These are phyloP conservation scores for Eupithecia exiguata DNA, from an alignment of 2,888 invertebrate species.

Conservation along the genomic window DNA sequence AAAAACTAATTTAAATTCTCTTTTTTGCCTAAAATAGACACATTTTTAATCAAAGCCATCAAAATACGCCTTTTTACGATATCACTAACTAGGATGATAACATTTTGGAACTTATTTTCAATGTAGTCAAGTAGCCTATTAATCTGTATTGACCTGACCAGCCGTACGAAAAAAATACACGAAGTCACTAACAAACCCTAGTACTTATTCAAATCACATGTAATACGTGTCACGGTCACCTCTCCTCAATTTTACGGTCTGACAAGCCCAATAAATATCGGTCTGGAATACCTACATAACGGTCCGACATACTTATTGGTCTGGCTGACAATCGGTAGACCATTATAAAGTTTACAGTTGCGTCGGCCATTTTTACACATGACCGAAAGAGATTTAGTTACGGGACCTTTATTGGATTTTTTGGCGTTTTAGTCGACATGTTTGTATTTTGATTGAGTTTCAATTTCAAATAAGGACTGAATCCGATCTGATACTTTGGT, in stretches of 20 bases:
- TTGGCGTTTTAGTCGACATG: neutral
- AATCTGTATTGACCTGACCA: too few relatives aligned
- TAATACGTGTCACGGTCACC: constrained; percentile 19
- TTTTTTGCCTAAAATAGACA: too few relatives aligned
- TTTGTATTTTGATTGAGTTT: constrained; percentile 4
- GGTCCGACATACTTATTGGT: constrained; percentile 18
- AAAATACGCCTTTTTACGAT: too few relatives aligned
- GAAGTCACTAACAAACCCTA: too few relatives aligned
- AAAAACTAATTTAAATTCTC: too few relatives aligned
- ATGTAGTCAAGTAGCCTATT: too few relatives aligned
- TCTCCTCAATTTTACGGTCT: constrained; percentile 26
- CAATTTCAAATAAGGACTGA: neutral
- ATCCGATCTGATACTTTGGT: neutral
- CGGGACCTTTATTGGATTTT: constrained; percentile 2
- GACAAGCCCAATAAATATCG: constrained; percentile 15
- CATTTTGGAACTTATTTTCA: too few relatives aligned
- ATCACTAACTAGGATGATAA: too few relatives aligned
- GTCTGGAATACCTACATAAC: constrained; percentile 2
- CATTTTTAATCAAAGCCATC: too few relatives aligned
- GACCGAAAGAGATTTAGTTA: neutral
- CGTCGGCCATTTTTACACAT: constrained; percentile 7
- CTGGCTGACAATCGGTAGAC: neutral
- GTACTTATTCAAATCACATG: neutral
- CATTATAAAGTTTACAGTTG: constrained; percentile 9
- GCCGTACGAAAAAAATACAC: too few relatives aligned